Evolutionary conservation across 2,888 invertebrate genomes (phyloP), one percentile per base, ranked within the genome.

Genomic region (Acleris holmiana): DNA sequence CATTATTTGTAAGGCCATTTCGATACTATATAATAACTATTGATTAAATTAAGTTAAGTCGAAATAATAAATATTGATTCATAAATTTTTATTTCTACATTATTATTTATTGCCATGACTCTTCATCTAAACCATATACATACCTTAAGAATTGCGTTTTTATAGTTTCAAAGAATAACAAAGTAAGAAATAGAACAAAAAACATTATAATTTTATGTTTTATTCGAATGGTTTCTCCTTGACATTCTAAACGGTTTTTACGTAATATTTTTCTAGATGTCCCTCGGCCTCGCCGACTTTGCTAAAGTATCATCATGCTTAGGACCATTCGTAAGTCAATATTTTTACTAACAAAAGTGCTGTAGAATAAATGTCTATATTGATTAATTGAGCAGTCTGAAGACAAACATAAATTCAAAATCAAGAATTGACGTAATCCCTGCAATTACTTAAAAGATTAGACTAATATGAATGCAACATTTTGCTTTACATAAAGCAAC

Each of bases 221-320:
- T 17, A 44, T 44, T 44, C 6, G 7, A 44, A n/a, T 44, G 44
- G 17, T 44, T 44, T 17, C 2, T 19, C n/a, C 15, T n/a, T 40
- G 23, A 13, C 25, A 56, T 44, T 56, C 50, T 51, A 51, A 56
- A 29, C 35, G 5, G 15, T 40, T 40, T 46, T 51, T 35, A 47
- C 35, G 23, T 21, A 29, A 50, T 56, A 40, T 57, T 40, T 57
- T 59, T 56, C 25, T 64, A 64, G 50, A 59, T 55, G 49, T 23
- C 35, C 48, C 40, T 49, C 10, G 35, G 29, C 40, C 47, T 53
- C 58, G 23, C 21, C 18, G 48, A 59, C 64, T 59, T 54, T 59
- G 41, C 25, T 64, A 59, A 58, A 57, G 51, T 51, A 63, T 7
- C 62, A 40, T 50, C 51, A 35, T 57, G 63, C 57, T 51, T 57